phyloP scores from a whole-genome alignment of 2,113 vertebrate species.

The Tamias sibiricus region DNA sequence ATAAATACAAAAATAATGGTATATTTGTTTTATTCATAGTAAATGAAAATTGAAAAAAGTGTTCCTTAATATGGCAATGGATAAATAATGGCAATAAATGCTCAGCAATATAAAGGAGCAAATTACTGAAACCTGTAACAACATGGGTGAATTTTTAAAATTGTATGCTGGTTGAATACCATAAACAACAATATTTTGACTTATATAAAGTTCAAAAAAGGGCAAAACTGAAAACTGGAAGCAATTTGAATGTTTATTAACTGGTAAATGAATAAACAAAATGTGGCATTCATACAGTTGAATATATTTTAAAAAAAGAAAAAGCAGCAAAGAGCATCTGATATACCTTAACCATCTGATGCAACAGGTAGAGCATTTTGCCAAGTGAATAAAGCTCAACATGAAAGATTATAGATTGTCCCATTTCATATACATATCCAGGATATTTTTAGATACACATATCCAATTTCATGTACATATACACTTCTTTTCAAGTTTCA shows the following conservation, averaged over 20 bases:
- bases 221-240: not conserved
- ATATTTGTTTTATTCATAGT: not conserved
- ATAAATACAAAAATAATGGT: not conserved
- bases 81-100: not conserved
- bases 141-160: not conserved
- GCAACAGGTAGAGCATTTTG: not conserved
- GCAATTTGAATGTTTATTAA: not conserved
- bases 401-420: not conserved
- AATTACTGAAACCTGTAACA: not conserved
- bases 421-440: not conserved
- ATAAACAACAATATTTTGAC: not conserved
- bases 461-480: too few species aligned
- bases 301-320: not conserved
- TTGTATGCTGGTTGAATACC: not conserved
- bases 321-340: not conserved
- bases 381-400: not conserved
- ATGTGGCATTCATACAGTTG: not conserved
- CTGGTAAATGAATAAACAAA: not conserved
- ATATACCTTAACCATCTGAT: not conserved
- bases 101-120: not conserved
- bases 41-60: not conserved
- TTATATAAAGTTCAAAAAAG: conserved; percentile 8
- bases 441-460: too few species aligned
- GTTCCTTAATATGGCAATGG: not conserved
- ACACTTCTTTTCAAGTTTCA: not conserved